phyloP scores from a whole-genome alignment of 1,140 invertebrate species.

The Saccostrea glomerata region DNA sequence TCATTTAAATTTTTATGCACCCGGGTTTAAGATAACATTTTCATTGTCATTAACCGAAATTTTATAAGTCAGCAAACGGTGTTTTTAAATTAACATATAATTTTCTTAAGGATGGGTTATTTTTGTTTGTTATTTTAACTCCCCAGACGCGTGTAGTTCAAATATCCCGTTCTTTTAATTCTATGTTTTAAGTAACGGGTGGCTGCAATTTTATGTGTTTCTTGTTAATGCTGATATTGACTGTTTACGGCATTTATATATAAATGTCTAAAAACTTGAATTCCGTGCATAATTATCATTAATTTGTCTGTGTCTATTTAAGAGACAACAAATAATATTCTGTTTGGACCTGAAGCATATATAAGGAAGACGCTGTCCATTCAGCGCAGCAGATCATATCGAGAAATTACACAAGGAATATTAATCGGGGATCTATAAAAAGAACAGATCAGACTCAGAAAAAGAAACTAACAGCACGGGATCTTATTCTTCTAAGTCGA shows the following conservation, averaged over 20 bases:
- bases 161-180: no score
- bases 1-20: neutral
- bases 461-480: neutral
- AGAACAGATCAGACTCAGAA: neutral
- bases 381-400: neutral
- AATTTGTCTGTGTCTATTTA: neutral
- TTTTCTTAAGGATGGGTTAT: no score
- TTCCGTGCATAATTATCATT: no score
- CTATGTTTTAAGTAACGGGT: no score
- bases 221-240: no score
- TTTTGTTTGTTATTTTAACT: no score
- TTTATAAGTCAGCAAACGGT: no score
- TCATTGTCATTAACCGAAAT: neutral
- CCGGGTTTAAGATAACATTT: neutral
- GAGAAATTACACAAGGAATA: conserved; percentile 1
- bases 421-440: conserved; percentile 15
- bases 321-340: neutral
- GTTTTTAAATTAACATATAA: no score
- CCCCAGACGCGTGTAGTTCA: no score
- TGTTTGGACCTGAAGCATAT: neutral
- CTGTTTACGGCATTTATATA: no score
- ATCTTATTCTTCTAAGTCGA: neutral
- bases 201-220: no score
- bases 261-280: no score
- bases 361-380: neutral